phyloP scores from a whole-genome alignment of 2,888 invertebrate species.

The Lasioglossum vierecki region DNA sequence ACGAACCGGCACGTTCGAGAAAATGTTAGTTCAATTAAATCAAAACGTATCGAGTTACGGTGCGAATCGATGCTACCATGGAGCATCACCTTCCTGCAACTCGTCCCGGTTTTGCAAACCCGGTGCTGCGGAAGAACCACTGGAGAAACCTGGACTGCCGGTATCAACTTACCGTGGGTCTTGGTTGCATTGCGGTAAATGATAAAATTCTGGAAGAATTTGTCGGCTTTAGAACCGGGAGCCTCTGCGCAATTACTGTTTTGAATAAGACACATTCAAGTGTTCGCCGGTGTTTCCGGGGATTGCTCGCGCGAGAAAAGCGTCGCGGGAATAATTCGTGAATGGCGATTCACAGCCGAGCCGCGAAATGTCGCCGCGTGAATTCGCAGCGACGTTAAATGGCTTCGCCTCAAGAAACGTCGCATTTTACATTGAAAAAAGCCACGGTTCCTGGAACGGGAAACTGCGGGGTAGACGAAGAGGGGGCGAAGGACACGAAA shows the following conservation, averaged over 20 bases:
- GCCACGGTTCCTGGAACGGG: neutral
- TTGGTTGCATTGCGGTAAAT: neutral
- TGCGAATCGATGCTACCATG: neutral
- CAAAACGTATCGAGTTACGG: neutral
- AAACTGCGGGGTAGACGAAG: neutral
- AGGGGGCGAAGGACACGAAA: neutral
- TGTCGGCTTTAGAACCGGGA: neutral
- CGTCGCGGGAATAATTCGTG: constrained; percentile 48
- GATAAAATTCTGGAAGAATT: constrained; percentile 4
- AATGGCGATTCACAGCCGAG: constrained; percentile 40
- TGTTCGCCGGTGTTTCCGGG: neutral
- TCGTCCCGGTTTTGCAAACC: neutral
- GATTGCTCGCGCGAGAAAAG: constrained; percentile 14
- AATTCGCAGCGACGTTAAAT: constrained; percentile 51
- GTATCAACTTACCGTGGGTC: neutral
- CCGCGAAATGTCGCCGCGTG: constrained; percentile 47
- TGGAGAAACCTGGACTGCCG: neutral
- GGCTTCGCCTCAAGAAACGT: constrained; percentile 43
- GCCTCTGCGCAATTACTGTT: neutral
- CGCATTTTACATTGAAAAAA: constrained; percentile 51
- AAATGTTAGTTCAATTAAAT: neutral
- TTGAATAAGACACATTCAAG: constrained; percentile 1
- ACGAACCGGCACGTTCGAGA: neutral
- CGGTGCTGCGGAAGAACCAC: neutral
- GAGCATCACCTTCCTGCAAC: neutral